Evolutionary conservation across 1,140 invertebrate species (phyloP).

Genomic region (Gryon sp.): DNA sequence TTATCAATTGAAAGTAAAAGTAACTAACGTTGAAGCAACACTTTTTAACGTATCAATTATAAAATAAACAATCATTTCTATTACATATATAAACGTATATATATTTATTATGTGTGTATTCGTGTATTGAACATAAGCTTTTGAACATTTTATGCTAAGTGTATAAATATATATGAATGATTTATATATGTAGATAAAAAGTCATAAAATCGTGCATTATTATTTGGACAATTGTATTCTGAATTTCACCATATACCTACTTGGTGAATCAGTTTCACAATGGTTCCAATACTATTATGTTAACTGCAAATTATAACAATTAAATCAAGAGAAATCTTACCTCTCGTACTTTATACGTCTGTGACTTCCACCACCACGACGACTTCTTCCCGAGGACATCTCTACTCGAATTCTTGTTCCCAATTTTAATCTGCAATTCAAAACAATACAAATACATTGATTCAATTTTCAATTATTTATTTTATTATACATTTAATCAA

Average conservation of each 20-base stretch:
- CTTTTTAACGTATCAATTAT: no score
- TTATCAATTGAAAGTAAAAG: no score
- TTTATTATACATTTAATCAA: no score
- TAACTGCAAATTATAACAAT: slow-evolving; percentile 60
- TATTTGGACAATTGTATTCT: slow-evolving; percentile 22
- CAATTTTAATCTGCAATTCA: slow-evolving; percentile 86
- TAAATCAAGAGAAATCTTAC: slow-evolving; percentile 70
- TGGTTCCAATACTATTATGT: slow-evolving; percentile 64
- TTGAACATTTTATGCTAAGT: no score
- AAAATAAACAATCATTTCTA: no score
- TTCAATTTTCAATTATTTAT: no score
- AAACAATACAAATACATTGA: slow-evolving; percentile 22
- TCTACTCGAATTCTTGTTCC: slow-evolving; percentile 91
- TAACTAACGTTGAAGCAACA: no score
- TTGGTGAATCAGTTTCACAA: slow-evolving; percentile 65
- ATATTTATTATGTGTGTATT: no score
- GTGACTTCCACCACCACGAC: slow-evolving; percentile 84
- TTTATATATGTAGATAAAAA: not conserved
- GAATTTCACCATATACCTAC: slow-evolving; percentile 70
- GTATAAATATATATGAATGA: no score
- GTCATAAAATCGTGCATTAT: slow-evolving; percentile 30
- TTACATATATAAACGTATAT: no score
- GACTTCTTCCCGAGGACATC: slow-evolving; percentile 91
- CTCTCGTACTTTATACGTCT: slow-evolving; percentile 79
- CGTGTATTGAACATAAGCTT: no score